Evolutionary conservation across 2,797 vertebrate species (phyloP).

Genomic region (Clarias fuscus): DNA sequence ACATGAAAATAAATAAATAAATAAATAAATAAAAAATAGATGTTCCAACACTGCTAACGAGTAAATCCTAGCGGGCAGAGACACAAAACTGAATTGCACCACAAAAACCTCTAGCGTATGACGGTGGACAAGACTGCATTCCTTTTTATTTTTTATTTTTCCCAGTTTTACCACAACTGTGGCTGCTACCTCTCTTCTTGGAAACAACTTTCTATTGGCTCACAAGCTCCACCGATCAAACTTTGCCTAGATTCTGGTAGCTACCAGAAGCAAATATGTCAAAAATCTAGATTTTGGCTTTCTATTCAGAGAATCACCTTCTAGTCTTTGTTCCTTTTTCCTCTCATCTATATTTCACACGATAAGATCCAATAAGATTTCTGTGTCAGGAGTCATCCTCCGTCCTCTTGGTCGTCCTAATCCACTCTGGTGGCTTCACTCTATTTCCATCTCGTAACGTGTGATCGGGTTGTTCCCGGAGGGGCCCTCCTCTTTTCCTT

Average conservation of each 20-base stretch:
- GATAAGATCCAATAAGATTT: neutral
- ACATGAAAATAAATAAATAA: neutral
- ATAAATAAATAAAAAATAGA: no score
- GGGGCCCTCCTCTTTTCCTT: constrained; percentile 49
- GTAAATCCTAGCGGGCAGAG: neutral
- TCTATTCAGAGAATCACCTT: neutral
- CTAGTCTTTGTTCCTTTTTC: neutral
- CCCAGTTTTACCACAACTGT: neutral
- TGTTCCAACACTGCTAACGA: neutral
- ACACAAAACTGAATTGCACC: neutral
- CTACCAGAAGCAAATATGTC: neutral
- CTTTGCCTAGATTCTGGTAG: neutral
- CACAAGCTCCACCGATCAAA: neutral
- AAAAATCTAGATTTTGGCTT: neutral
- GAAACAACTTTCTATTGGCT: neutral
- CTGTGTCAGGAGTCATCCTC: constrained; percentile 31
- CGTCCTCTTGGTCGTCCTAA: constrained; percentile 40
- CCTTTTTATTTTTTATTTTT: no score
- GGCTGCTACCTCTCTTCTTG: neutral
- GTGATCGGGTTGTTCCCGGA: constrained; percentile 49
- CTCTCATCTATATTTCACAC: neutral
- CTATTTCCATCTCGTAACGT: constrained; percentile 58
- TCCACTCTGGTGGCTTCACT: constrained; percentile 53
- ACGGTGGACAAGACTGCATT: neutral
- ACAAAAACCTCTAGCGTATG: neutral